Evolutionary conservation across 2,888 invertebrate species (phyloP).

Genomic region (Drosophila mimica): DNA sequence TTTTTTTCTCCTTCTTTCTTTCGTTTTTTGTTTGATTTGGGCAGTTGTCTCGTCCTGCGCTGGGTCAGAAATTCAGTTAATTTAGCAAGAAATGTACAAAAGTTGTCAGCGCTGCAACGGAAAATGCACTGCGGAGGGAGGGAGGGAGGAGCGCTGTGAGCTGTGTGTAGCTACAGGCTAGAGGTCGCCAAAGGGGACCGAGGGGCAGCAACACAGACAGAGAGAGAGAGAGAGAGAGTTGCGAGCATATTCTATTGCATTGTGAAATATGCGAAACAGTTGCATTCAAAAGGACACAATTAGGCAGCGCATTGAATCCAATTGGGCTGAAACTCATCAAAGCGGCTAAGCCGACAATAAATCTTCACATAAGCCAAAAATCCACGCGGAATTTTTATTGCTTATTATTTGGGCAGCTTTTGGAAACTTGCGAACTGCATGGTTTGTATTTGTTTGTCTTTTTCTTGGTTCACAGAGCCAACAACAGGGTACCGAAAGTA

Average conservation of each 20-base stretch:
- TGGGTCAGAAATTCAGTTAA: conserved; percentile 79
- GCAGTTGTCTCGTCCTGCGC: conserved; percentile 56
- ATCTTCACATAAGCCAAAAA: conserved; percentile 71
- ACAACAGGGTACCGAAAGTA: conserved; percentile 66
- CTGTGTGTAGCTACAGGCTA: conserved; percentile 18
- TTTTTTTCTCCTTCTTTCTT: conserved; percentile 16
- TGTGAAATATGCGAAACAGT: conserved; percentile 73
- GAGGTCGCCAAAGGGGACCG: conserved; percentile 50
- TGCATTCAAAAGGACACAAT: conserved; percentile 75
- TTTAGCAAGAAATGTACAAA: conserved; percentile 78
- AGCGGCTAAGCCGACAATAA: conserved; percentile 76
- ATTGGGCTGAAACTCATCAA: conserved; percentile 56
- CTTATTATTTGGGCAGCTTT: conserved; percentile 70
- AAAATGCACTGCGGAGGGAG: conserved; percentile 9
- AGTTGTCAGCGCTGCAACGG: conserved; percentile 65
- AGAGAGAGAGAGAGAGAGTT: conserved; percentile 12
- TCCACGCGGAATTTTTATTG: conserved; percentile 75
- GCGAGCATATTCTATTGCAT: conserved; percentile 41
- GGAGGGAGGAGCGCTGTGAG: not conserved
- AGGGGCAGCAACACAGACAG: too few relatives aligned
- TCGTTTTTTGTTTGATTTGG: conserved; percentile 37
- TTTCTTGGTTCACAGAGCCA: conserved; percentile 39
- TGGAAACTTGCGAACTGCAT: conserved; percentile 24
- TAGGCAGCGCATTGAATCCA: conserved; percentile 47
- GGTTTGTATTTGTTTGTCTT: conserved; percentile 24